A percentile compares a stretch with the other conserved stretches of the same genome.
phyloP scores from a whole-genome alignment of 2,113 vertebrate genomes.

The Camelus dromedarius region DNA sequence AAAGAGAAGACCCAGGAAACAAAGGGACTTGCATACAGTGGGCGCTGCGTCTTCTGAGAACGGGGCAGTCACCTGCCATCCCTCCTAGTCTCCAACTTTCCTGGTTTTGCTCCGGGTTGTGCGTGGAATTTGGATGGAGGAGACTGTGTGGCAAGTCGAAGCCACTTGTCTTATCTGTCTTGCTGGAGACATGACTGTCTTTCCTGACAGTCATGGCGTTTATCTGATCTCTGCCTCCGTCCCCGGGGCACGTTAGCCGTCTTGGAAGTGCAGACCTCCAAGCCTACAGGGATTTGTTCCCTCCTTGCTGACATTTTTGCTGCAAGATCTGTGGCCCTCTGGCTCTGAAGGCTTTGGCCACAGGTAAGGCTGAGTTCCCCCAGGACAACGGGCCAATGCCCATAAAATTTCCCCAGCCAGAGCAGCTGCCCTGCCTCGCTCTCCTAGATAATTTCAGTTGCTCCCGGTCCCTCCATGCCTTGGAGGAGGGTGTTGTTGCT shows the following conservation, averaged over 20 bases:
- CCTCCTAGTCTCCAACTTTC: neutral
- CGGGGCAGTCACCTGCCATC: neutral
- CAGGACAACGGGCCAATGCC: neutral
- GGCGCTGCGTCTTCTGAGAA: neutral
- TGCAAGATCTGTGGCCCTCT: neutral
- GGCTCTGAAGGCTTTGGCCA: neutral
- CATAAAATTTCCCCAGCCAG: neutral
- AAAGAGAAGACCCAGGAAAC: neutral
- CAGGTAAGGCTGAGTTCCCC: neutral
- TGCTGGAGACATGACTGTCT: neutral
- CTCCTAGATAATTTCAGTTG: neutral
- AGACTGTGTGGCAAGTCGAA: neutral
- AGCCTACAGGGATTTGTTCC: neutral
- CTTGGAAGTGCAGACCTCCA: neutral
- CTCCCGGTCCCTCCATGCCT: neutral
- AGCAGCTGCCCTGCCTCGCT: neutral
- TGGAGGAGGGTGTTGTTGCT: neutral
- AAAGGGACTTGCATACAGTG: neutral
- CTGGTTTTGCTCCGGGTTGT: neutral
- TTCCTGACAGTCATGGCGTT: neutral
- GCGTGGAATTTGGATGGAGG: neutral
- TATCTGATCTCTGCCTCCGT: neutral
- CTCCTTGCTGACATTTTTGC: neutral
- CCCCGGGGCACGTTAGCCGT: neutral
- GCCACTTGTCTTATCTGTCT: neutral